A percentile compares a stretch with the other conserved stretches of the same genome.
These are phyloP conservation scores for Pteropus rufus DNA, from an alignment of 2,797 vertebrate genomes.

Conservation along the genomic window DNA sequence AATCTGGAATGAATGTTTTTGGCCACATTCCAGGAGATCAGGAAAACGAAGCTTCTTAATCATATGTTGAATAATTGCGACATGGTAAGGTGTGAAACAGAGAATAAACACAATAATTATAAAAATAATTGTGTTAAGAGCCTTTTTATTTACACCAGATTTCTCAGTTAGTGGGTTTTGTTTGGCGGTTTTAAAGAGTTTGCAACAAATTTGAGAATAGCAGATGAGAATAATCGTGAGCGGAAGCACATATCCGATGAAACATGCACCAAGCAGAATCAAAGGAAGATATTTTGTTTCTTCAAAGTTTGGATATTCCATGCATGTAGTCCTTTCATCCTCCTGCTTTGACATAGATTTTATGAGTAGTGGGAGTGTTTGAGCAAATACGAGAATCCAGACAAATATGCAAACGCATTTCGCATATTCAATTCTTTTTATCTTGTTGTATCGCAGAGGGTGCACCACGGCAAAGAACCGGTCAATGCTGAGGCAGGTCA, in stretches of 20 bases:
- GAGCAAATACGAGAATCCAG: constrained; percentile 92
- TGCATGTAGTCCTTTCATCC: constrained; percentile 87
- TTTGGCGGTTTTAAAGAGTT: constrained; percentile 90
- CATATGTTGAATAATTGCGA: constrained; percentile 96
- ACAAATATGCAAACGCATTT: constrained; percentile 89
- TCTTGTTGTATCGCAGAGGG: constrained; percentile 88
- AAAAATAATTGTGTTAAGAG: constrained; percentile 93
- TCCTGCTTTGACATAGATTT: constrained; percentile 86
- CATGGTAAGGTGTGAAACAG: constrained; percentile 95
- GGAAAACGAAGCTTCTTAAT: constrained; percentile 87
- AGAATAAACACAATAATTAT: constrained; percentile 94
- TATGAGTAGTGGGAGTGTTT: constrained; percentile 91
- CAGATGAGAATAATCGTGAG: constrained; percentile 90
- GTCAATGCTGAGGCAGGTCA: constrained; percentile 97
- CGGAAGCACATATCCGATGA: constrained; percentile 91
- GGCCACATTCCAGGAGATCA: constrained; percentile 81
- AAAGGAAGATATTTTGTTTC: constrained; percentile 84
- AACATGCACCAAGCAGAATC: constrained; percentile 91
- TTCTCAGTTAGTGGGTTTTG: constrained; percentile 92
- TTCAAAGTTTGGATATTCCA: constrained; percentile 98
- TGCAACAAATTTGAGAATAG: constrained; percentile 92
- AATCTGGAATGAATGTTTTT: constrained; percentile 90
- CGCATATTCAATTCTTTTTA: constrained; percentile 89
- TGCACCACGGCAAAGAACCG: constrained; percentile 95
- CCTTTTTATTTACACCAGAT: constrained; percentile 94